phyloP scores from a whole-genome alignment of 1,140 invertebrate genomes.

The Subanguina moxae region DNA sequence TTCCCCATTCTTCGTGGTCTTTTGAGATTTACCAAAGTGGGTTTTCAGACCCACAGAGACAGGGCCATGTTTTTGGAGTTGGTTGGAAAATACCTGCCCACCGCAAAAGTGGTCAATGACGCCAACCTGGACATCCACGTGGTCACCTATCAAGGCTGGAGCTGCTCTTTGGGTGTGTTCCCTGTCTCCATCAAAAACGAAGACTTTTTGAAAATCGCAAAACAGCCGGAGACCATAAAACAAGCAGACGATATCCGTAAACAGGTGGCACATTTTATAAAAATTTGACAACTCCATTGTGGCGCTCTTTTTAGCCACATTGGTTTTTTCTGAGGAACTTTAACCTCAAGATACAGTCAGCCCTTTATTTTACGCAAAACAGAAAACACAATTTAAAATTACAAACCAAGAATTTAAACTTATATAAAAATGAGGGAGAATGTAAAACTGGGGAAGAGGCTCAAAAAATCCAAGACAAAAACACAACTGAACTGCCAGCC shows the following conservation, averaged over 20 bases:
- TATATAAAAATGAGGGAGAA: no score
- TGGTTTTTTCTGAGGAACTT: no score
- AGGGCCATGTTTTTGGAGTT: slow-evolving; percentile 53
- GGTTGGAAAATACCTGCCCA: slow-evolving; percentile 45
- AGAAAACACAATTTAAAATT: no score
- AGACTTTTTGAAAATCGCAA: slow-evolving; percentile 53
- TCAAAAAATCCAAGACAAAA: no score
- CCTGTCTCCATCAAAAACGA: slow-evolving; percentile 58
- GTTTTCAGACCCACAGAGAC: slow-evolving; percentile 58
- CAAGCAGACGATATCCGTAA: slow-evolving; percentile 49
- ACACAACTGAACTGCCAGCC: no score
- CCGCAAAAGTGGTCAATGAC: slow-evolving; percentile 47
- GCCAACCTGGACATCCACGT: slow-evolving; percentile 53
- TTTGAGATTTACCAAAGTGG: slow-evolving; percentile 57
- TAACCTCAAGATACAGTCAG: background rate
- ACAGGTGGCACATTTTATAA: slow-evolving; percentile 30
- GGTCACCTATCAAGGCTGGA: slow-evolving; percentile 57
- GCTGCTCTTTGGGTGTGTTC: slow-evolving; percentile 57
- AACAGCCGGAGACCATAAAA: slow-evolving; percentile 44
- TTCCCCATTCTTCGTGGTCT: slow-evolving; percentile 53
- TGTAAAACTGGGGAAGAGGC: no score
- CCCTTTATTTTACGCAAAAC: no score
- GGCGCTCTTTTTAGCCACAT: no score
- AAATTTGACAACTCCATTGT: no score
- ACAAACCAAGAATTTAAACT: no score